A percentile compares a stretch with the other conserved stretches of the same genome.
phyloP scores from a whole-genome alignment of 2,113 vertebrate species.

The Hyla sarda region DNA sequence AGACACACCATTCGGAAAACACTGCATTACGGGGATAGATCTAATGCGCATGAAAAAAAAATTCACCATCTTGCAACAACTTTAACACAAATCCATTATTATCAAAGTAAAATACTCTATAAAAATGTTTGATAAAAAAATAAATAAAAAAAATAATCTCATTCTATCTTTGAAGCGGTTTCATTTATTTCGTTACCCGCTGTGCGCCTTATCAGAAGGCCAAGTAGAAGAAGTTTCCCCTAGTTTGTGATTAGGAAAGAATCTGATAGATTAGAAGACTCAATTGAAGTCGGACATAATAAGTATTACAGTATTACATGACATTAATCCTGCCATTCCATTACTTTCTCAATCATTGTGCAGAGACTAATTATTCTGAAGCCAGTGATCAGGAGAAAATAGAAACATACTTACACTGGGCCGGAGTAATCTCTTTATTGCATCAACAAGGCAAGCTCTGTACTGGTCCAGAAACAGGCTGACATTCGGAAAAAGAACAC shows the following conservation, averaged over 20 bases:
- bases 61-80: slow-evolving; percentile 74
- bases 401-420: slow-evolving; percentile 93
- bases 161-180: slow-evolving; percentile 89
- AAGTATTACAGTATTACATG: slow-evolving; percentile 99
- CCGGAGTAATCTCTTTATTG: slow-evolving; percentile 96
- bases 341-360: slow-evolving; percentile 89
- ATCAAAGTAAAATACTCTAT: slow-evolving; percentile 82
- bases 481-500: slow-evolving; percentile 77
- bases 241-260: slow-evolving; percentile 91
- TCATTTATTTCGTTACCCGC: slow-evolving; percentile 91
- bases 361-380: slow-evolving; percentile 92
- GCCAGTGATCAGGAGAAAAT: slow-evolving; percentile 80
- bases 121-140: slow-evolving; percentile 79
- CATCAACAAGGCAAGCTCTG: slow-evolving; percentile 96
- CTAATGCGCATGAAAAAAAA: not conserved
- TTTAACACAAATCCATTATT: slow-evolving; percentile 84
- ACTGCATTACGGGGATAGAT: no score
- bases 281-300: slow-evolving; percentile 97
- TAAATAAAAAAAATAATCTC: slow-evolving; percentile 84
- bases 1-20: no score
- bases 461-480: slow-evolving; percentile 98
- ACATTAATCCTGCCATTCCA: slow-evolving; percentile 98
- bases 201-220: slow-evolving; percentile 90
- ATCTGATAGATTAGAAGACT: slow-evolving; percentile 91
- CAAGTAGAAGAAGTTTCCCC: slow-evolving; percentile 90